Evolutionary conservation across 2,888 invertebrate species (phyloP), one percentile per base, ranked within the genome.

Genomic region (Sesamia inferens): DNA sequence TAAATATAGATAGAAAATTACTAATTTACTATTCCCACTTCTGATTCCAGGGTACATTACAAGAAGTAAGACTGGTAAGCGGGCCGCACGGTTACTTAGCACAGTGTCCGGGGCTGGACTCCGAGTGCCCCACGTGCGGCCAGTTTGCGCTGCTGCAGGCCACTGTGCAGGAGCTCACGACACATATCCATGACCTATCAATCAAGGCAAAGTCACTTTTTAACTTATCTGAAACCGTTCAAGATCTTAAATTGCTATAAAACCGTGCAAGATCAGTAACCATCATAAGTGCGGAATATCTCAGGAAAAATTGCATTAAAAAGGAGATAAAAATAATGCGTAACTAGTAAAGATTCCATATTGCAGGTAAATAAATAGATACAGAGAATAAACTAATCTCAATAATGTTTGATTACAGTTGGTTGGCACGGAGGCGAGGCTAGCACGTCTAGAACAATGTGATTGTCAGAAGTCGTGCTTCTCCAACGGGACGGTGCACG

Each of bases 381-480:
- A 16, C 8, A 39, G 10, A 31, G 13, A 16, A 47, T 24, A 7
- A 13, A 19, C 14, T 68, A 24, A 74, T n/a, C 11, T 55, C 0
- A 63, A 47, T 39, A 24, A 59, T 47, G n/a, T 54, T 39, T 61
- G 13, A 10, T 81, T 73, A 85, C 96, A 99, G 98, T 97, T 99
- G 96, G 97, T 97, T 93, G 97, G 97, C 91, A 97, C 98, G 85
- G 98, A 99, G 94, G 97, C 97, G 89, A 97, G 98, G 88, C 97
- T 98, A 93, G 96, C 97, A 90, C 97, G 97, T 90, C 97, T 98
- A 90, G 98, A 99, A 95, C 97, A 98, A 94, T 99, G 99, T 94
- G 98, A 99, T 96, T 99, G 99, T 95, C 98, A 98, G 96, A 98
- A 98, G 96, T 98, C 98, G 82, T 99, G 99, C 96, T 97, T 97